Evolutionary conservation across 2,113 vertebrate genomes (phyloP).

Genomic region (Phyllostomus hastatus): DNA sequence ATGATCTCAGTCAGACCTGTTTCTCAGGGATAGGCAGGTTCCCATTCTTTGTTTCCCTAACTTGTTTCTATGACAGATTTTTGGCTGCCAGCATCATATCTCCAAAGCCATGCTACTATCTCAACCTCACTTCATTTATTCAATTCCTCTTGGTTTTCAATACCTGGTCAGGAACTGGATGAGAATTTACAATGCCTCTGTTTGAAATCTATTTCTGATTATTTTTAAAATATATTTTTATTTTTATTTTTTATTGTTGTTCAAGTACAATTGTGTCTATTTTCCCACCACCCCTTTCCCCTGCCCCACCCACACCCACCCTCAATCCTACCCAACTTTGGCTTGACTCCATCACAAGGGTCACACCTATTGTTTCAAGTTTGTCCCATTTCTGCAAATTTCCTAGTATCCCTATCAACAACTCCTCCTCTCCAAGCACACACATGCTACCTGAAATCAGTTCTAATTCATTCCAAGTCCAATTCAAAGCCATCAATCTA

Average conservation of each 20-base stretch:
- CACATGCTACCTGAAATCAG: background rate
- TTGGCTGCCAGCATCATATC: background rate
- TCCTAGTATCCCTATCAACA: background rate
- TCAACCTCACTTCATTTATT: background rate
- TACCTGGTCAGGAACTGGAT: background rate
- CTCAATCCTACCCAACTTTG: too few relatives aligned
- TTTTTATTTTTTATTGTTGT: too few relatives aligned
- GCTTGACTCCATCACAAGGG: background rate
- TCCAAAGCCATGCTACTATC: constrained; percentile 1
- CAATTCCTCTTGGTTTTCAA: background rate
- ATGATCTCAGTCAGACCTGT: background rate
- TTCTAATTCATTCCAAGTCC: constrained; percentile 12
- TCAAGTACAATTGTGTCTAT: too few relatives aligned
- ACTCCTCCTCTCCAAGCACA: background rate
- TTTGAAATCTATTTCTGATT: constrained; percentile 2
- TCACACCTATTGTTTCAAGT: background rate
- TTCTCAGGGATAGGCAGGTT: background rate
- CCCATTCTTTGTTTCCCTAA: background rate
- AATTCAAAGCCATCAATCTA: background rate
- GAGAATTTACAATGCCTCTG: background rate
- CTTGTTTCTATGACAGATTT: background rate
- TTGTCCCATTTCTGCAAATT: background rate
- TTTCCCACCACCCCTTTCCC: too few relatives aligned
- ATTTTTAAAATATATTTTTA: too few relatives aligned
- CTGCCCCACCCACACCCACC: too few relatives aligned